Base-by-base conservation (phyloP, 2,888 invertebrate genomes). In the Drosophila paucipuncta region DNA sequence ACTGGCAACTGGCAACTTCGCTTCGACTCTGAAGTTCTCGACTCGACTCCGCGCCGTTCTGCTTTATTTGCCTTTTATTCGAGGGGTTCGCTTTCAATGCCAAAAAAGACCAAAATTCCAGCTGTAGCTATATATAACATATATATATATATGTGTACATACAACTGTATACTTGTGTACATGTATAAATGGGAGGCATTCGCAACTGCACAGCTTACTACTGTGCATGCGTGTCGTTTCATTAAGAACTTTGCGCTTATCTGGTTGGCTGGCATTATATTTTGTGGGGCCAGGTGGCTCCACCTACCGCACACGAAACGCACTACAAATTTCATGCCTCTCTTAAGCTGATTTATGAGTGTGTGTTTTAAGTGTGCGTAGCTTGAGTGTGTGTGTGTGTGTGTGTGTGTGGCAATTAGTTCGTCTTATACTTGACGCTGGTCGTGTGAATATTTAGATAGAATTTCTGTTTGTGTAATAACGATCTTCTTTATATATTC, bases 151-250 rank as follows among this genome's bases (percentile, higher is more conserved):
- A 37, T 55, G 25, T 73, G 35, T 53, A 50, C 30, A 52, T 65
- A 53, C 22, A 47, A 31, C 30, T 61, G 53, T 52, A 43, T 57
- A 57, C 57, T 57, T 49, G 35, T 16, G 18, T 18, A 39, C 58
- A 35, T 25, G 33, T 72, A 10, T 63, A 43, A 47, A 57, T 50
- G 33, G 30, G 43, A 9, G 50, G 50, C 64, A 59, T 41, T 37
- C 35, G 50, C 39, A 65, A 73, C 25, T 80, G 54, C 63, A 49
- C 49, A 65, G 39, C 82, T 64, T 68, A 70, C 83, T 70, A 68
- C 83, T 71, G 76, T 67, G 83, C 76, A 80, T 83, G 80, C 80
- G 83, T 80, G 76, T 80, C 79, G 65, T 59, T 82, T 82, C 83
- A 80, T 80, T 83, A 83, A 62, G 74, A 76, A 49, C 52, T 62